Percentiles rank a stretch among this genome's conserved stretches.
phyloP scores from a whole-genome alignment of 2,113 vertebrate species.

The Sus scrofa region DNA sequence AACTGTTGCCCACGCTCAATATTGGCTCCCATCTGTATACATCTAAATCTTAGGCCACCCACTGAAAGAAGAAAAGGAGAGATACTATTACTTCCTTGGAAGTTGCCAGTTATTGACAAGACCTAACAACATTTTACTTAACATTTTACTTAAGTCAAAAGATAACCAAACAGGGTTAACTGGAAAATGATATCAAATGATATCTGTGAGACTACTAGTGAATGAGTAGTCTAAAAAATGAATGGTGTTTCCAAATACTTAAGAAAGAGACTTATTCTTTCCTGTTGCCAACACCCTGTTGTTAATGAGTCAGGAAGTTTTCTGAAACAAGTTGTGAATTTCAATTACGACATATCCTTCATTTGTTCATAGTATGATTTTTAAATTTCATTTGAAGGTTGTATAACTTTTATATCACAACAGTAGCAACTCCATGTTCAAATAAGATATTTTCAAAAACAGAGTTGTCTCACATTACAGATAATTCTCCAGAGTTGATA shows the following conservation, averaged over 20 bases:
- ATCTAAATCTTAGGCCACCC: constrained; percentile 37
- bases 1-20: constrained; percentile 11
- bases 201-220: constrained; percentile 56
- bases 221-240: constrained; percentile 59
- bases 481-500: constrained; percentile 37
- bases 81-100: neutral
- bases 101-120: constrained; percentile 52
- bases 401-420: constrained; percentile 29
- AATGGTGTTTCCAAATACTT: constrained; percentile 66
- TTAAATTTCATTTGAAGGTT: constrained; percentile 52
- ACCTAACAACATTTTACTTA: no score
- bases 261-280: constrained; percentile 73
- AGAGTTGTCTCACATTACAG: neutral
- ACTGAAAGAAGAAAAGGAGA: constrained; percentile 33
- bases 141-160: constrained; percentile 62
- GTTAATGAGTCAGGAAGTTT: constrained; percentile 77
- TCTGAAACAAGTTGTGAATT: constrained; percentile 71
- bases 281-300: constrained; percentile 68
- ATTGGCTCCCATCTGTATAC: constrained; percentile 40
- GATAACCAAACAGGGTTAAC: constrained; percentile 58
- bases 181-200: constrained; percentile 67
- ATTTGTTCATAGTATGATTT: constrained; percentile 62
- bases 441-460: constrained; percentile 51
- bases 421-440: constrained; percentile 56
- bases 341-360: constrained; percentile 74